Evolutionary conservation across 2,888 invertebrate genomes (phyloP), one percentile per base, ranked within the genome.

Genomic region (Ceriagrion tenellum): DNA sequence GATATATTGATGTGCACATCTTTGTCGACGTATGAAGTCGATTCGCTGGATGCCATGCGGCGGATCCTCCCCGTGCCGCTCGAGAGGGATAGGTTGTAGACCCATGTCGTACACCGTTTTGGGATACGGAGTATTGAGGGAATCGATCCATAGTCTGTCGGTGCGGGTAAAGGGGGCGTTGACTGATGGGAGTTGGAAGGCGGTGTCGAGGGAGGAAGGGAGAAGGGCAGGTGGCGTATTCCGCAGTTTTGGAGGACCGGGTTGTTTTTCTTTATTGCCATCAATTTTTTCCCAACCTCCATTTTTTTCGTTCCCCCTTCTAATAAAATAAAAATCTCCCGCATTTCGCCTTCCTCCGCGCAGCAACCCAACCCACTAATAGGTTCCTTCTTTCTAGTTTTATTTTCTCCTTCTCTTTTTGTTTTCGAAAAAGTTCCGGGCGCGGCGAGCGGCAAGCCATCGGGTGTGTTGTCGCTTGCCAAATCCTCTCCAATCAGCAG

Each of bases 401-500:
- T 47, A 8, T 47, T 47, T 47, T 47, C 8, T n/a, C 8, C 47
- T 47, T 47, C 8, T 8, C 47, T 47, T 47, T 47, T 47, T 47
- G 47, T 47, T 47, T 47, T 47, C 8, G 8, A 47, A 47, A 47
- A 47, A 47, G 47, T 47, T 47, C 47, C 47, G 47, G 8, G 47
- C 47, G 47, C 47, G 8, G 47, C 47, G 8, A 47, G 47, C 8
- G 47, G 35, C 81, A 35, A 81, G 81, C 35, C 35, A 81, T 81
- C 81, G 81, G 81, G 10, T 35, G 30, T 26, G 16, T 13, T 81
- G 30, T 30, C 81, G 30, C 35, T 81, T 35, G 3, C 30, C 81
- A 81, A 81, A 81, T 81, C 35, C 81, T 81, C 81, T 81, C 81
- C 81, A 81, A 81, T 81, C 35, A 81, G 35, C 81, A 4, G 81